Evolutionary conservation across 2,888 invertebrate genomes (phyloP), one percentile per base, ranked within the genome.

Genomic region (Dolomedes plantarius): DNA sequence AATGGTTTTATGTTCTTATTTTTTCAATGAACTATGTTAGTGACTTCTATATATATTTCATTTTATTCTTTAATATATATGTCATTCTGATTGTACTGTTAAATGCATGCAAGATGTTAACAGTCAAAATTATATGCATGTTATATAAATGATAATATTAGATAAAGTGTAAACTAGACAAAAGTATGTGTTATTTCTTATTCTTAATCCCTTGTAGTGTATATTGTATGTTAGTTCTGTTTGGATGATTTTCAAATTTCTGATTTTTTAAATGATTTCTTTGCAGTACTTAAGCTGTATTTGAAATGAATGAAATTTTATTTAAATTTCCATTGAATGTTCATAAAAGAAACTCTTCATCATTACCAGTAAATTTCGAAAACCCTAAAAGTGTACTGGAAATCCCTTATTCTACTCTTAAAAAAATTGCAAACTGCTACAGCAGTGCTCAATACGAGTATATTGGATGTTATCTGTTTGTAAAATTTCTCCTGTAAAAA

Each of bases 381-480:
- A 36, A 9, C 5, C 5, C 5, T 5, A 9, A 36, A 9, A 36
- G 36, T 36, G 36, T 36, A 7, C 36, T 36, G 9, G 9, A 7
- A 36, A 36, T 36, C 9, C 3, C 23, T 23, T 6, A 56, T 56
- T 19, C 6, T 56, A 23, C 23, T 23, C 23, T 23, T 23, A 3
- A 65, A 31, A 62, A 65, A 65, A 29, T 19, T 65, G n/a, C 31
- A 23, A 6, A 62, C 62, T 62, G 7, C 27, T 62, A n/a, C n/a
- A 29, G 16, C n/a, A 31, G n/a, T n/a, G 31, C 31, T 65, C 27
- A 62, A 62, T 11, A 50, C 65, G 65, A 31, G 13, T 65, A 29
- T 65, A 65, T 65, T 65, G 65, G 29, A 65, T 65, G 65, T 65
- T 65, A 65, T 31, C 29, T 31, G 3, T 65, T 65, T 31, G 29